phyloP scores from a whole-genome alignment of 2,113 vertebrate genomes.

The Halichoeres trimaculatus region DNA sequence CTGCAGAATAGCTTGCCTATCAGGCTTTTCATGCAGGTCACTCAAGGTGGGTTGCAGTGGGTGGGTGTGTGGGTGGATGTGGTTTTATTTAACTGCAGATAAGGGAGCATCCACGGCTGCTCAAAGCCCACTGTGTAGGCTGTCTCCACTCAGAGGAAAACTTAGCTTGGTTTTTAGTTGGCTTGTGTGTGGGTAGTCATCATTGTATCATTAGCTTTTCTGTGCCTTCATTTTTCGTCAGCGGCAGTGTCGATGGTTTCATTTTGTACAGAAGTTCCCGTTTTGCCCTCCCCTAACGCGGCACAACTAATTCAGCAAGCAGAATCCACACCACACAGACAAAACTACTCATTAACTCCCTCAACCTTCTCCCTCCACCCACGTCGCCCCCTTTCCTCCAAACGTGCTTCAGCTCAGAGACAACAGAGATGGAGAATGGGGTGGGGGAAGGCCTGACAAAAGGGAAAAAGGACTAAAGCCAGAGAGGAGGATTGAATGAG shows the following conservation, averaged over 20 bases:
- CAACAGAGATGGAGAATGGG: constrained; percentile 44
- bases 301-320: constrained; percentile 45
- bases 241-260: constrained; percentile 24
- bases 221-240: constrained; percentile 35
- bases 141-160: constrained; percentile 54
- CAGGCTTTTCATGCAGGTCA: constrained; percentile 60
- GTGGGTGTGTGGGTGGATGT: constrained; percentile 63
- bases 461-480: constrained; percentile 63
- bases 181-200: constrained; percentile 51
- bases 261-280: constrained; percentile 39
- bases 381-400: constrained; percentile 36
- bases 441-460: constrained; percentile 62
- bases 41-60: constrained; percentile 60
- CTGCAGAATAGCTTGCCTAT: constrained; percentile 59
- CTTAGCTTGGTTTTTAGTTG: constrained; percentile 33
- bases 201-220: constrained; percentile 61
- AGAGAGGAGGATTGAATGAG: constrained; percentile 70
- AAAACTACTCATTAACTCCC: constrained; percentile 74
- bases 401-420: constrained; percentile 64
- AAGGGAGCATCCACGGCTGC: constrained; percentile 34
- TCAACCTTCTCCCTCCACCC: constrained; percentile 38
- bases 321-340: constrained; percentile 57
- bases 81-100: constrained; percentile 48
- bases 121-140: constrained; percentile 63
- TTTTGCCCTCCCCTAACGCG: constrained; percentile 32